Base-by-base conservation (phyloP, 1,140 invertebrate genomes). In the Zaprionus davidi region DNA sequence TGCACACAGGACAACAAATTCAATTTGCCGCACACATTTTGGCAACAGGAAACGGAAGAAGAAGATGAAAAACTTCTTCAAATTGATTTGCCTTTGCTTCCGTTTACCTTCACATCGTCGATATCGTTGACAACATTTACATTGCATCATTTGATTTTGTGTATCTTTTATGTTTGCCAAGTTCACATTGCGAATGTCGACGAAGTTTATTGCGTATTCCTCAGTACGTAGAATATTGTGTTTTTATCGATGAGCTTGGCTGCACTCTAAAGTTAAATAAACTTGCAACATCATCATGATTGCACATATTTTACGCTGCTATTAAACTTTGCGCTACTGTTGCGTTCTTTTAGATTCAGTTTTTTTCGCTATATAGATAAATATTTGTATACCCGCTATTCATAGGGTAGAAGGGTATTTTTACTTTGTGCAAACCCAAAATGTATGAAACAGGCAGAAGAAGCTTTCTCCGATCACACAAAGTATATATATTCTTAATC, bases 1-100 rank as follows among this genome's bases (percentile, higher is more conserved):
- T 31, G 41, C 41, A 69, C 58, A 67, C 41, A 70, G 36, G 77
- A 64, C 51, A 55, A 76, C 79, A 82, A 86, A 85, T 86, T 86
- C 20, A 85, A 85, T 85, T 84, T 84, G 78, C 75, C 82, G 82
- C 70, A 85, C 82, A 78, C 82, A 78, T 74, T 67, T 79, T 68
- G 74, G 53, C 76, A 78, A 71, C 24, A 11, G 41, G n/a, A 46
- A 46, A 6, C 41, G 41, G n/a, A 46, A 46, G 38, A 41, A 41
- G 38, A 41, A 41, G 15, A 63, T 55, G 20, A 44, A 34, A n/a
- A 64, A 78, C 44, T 17, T 46, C 41, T 46, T 66, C 53, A 56
- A 66, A 44, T 66, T 79, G 80, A 82, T 81, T 51, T 38, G 58
- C 51, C 67, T 53, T 57, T 81, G 51, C 31, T 24, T 36, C 20